phyloP scores from a whole-genome alignment of 2,888 invertebrate species.

The Pollenia griseotomentosa region DNA sequence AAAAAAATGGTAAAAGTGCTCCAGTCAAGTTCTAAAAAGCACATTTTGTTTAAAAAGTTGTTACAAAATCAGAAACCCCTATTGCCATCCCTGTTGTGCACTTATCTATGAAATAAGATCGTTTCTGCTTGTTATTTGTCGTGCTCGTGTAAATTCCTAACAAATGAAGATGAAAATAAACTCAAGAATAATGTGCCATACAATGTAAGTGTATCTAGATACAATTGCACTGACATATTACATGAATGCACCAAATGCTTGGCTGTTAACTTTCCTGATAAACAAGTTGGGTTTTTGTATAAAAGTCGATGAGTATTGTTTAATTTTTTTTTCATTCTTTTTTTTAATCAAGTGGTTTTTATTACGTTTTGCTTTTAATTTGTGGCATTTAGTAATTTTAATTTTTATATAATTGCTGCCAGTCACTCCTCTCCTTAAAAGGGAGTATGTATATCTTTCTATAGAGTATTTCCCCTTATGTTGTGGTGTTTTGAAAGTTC shows the following conservation, averaged over 20 bases:
- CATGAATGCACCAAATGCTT: slow-evolving; percentile 11
- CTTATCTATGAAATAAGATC: slow-evolving; percentile 39
- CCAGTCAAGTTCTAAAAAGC: too few species aligned
- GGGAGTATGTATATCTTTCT: not conserved
- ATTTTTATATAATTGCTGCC: slow-evolving; percentile 7
- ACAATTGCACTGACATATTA: not conserved
- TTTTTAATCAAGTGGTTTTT: slow-evolving; percentile 1
- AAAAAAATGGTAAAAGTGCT: too few species aligned
- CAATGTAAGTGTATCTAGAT: slow-evolving; percentile 12
- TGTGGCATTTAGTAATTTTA: slow-evolving; percentile 5
- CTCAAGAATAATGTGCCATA: not conserved
- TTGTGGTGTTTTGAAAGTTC: not conserved
- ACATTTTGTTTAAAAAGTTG: too few species aligned
- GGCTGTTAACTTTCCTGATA: slow-evolving; percentile 4
- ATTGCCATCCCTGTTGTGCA: not conserved
- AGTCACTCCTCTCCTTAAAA: slow-evolving; percentile 20
- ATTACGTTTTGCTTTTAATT: slow-evolving; percentile 10
- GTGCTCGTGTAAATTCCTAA: slow-evolving; percentile 33
- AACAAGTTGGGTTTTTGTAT: not conserved
- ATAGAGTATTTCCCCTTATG: not conserved
- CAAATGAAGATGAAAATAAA: slow-evolving; percentile 39
- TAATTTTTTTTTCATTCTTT: not conserved
- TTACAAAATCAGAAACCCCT: too few species aligned
- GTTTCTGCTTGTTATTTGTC: slow-evolving; percentile 20
- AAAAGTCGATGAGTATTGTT: not conserved